Conservation (phyloP, 2,888 invertebrate species). For the Cephus nigrinus region DNA sequence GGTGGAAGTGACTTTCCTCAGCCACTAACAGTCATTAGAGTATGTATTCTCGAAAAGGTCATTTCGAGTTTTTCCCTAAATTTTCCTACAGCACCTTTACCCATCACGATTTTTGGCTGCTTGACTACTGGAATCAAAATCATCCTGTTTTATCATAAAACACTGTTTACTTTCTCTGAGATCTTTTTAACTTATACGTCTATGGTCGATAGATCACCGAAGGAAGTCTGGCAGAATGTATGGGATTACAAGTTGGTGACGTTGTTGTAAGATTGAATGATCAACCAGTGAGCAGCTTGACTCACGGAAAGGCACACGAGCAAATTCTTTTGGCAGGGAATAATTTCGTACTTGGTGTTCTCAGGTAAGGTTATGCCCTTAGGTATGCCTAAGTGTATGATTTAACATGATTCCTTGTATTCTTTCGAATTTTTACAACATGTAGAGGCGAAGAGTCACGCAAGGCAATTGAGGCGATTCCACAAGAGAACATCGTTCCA, state of each 20-base stretch:
- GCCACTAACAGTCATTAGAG: conserved; percentile 81
- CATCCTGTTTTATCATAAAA: too few relatives aligned
- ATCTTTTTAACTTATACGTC: too few relatives aligned
- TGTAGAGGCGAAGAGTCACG: conserved; percentile 55
- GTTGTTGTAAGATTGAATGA: conserved; percentile 82
- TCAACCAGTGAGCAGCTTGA: conserved; percentile 73
- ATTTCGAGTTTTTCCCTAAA: too few relatives aligned
- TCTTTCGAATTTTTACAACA: neutral
- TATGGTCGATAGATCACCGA: conserved; percentile 76
- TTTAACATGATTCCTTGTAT: neutral
- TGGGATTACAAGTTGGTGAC: conserved; percentile 88
- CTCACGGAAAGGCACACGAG: conserved; percentile 83
- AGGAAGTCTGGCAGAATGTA: conserved; percentile 83
- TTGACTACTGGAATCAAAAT: too few relatives aligned
- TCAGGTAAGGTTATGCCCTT: conserved; percentile 70
- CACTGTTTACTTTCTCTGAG: too few relatives aligned
- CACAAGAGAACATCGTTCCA: conserved; percentile 59
- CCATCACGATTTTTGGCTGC: too few relatives aligned
- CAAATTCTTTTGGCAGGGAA: conserved; percentile 78
- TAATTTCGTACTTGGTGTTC: conserved; percentile 76
- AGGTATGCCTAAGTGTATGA: neutral
- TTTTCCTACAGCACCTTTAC: too few relatives aligned
- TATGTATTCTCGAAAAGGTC: conserved; percentile 58
- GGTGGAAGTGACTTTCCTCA: conserved; percentile 81
- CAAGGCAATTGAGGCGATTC: conserved; percentile 53